Percentiles rank a stretch among this genome's conserved stretches.
These are phyloP conservation scores for Zeugodacus cucurbitae DNA, from an alignment of 1,140 invertebrate species.

Conservation along the genomic window DNA sequence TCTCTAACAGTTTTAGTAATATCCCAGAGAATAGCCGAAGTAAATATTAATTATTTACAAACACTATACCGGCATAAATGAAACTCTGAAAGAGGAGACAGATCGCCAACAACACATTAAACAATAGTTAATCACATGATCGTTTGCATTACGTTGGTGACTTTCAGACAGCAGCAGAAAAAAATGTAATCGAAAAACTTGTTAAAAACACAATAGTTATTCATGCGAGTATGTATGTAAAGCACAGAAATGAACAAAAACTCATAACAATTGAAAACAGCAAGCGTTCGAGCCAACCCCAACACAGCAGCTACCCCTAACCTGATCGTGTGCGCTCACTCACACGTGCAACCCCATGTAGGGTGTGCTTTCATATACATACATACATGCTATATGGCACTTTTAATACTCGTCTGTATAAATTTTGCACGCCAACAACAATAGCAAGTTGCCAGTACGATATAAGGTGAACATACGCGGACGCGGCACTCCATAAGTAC, in stretches of 20 bases:
- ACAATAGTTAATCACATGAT: constrained; percentile 41
- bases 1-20: too few species aligned
- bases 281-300: not conserved
- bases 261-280: not conserved
- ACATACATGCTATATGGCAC: not conserved
- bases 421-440: constrained; percentile 34
- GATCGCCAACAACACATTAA: not conserved
- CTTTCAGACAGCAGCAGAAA: not conserved
- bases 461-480: constrained; percentile 13
- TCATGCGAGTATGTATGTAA: not conserved
- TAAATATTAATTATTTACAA: too few species aligned
- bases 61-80: not conserved
- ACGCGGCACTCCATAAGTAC: not conserved
- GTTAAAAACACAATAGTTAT: not conserved
- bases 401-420: not conserved
- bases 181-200: not conserved
- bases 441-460: constrained; percentile 25
- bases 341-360: constrained; percentile 16
- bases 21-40: not conserved
- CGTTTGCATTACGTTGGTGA: constrained; percentile 40
- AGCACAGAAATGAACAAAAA: not conserved
- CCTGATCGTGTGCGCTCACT: not conserved
- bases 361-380: not conserved
- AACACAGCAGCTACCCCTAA: not conserved
- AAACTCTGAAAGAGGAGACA: not conserved